Base-by-base conservation (phyloP, 2,888 invertebrate species). In the Patella depressa region DNA sequence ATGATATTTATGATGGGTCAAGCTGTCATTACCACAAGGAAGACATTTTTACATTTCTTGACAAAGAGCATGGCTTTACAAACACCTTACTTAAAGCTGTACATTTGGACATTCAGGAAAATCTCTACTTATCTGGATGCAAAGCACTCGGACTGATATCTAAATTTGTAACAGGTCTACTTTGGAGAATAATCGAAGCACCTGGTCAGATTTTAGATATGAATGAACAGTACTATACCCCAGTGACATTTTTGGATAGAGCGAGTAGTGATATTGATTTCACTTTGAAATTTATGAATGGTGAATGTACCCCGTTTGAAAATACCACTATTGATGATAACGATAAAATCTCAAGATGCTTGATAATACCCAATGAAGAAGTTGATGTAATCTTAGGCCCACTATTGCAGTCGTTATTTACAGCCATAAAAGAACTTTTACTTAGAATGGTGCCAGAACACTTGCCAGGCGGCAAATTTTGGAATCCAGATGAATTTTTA, bases 91-190 rank as follows among this genome's bases (percentile, higher is more conserved):
- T 83, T 19, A 76, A 80, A 45, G 71, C 83, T 24, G 80, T 83
- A 5, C 54, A 78, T 9, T 71, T 76, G 79, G 84, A 84, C 71
- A 55, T 83, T 0, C 71, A 80, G 45, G 75, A 81, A 45, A 80
- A 81, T 4, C 76, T 78, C 53, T 83, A 75, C 69, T 3, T 84
- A 1, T 79, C 82, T 54, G 83, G 77, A 12, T 73, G 70, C 11
- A 85, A 84, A 75, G 83, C 82, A n/a, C 73, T 86, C 12, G 83
- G 82, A 7, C 73, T 83, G 14, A 72, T 85, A 4, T 72, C 76
- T 54, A 73, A 79, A 34, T 53, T 79, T 24, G 53, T 80, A 2
- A 80, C 79, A 17, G n/a, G 79, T 1, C 77, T 75, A 1, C 65
- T 79, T 3, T 79, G 79, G 75, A 74, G 77, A 72, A 45, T 79